phyloP scores from a whole-genome alignment of 2,888 invertebrate genomes.

The Nomada flava region DNA sequence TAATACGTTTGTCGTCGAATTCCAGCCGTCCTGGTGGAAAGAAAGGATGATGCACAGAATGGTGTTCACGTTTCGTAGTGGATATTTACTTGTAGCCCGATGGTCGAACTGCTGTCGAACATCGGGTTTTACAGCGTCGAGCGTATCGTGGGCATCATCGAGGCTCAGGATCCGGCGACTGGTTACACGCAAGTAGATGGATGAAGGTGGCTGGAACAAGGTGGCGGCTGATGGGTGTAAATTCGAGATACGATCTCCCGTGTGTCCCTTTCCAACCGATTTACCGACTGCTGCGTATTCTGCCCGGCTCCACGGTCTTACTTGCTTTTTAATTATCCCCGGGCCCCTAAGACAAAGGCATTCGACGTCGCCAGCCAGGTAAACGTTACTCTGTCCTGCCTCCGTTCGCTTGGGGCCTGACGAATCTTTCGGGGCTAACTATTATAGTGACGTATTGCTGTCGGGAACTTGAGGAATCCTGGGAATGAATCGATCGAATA shows the following conservation, averaged over 20 bases:
- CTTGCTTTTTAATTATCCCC: constrained; percentile 80
- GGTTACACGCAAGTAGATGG: constrained; percentile 72
- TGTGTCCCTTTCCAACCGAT: constrained; percentile 67
- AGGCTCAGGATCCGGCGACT: constrained; percentile 49
- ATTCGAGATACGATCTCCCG: constrained; percentile 80
- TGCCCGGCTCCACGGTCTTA: constrained; percentile 54
- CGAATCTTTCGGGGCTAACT: constrained; percentile 41
- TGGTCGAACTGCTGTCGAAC: constrained; percentile 67
- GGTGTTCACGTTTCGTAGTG: constrained; percentile 54
- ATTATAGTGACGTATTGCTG: constrained; percentile 63
- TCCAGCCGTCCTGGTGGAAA: constrained; percentile 51
- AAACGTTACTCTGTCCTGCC: constrained; percentile 49
- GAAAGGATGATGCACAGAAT: constrained; percentile 50
- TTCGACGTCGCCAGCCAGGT: constrained; percentile 66
- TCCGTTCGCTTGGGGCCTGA: constrained; percentile 36
- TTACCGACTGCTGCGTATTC: constrained; percentile 70
- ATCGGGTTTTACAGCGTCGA: constrained; percentile 65
- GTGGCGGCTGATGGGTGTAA: constrained; percentile 83
- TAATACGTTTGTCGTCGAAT: constrained; percentile 50
- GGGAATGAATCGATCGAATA: constrained; percentile 41
- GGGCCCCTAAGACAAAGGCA: constrained; percentile 74
- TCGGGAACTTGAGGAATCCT: constrained; percentile 38
- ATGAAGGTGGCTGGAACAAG: constrained; percentile 70
- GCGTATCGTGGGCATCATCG: constrained; percentile 64
- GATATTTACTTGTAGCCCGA: constrained; percentile 66